Evolutionary conservation across 2,888 invertebrate genomes (phyloP), one percentile per base, ranked within the genome.

Genomic region (Caenorhabditis afra): DNA sequence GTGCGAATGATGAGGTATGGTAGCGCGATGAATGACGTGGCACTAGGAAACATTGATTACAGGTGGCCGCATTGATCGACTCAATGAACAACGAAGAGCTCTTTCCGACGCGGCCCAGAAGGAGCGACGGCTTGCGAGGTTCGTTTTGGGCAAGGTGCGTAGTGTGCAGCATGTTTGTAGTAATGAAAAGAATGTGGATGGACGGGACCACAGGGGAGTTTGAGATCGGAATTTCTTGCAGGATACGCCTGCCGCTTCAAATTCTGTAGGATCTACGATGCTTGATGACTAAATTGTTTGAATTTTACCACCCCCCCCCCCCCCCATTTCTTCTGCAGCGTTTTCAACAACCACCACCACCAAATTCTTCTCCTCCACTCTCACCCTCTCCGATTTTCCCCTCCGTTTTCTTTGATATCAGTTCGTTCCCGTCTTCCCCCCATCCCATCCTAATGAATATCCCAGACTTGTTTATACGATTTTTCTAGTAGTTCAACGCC

Each of bases 211-310:
- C n/a, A n/a, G n/a, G 20, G 41, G 22, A 3, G 7, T 7, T n/a
- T 41, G n/a, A n/a, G n/a, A n/a, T n/a, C n/a, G 37, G 14, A 8
- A 35, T 16, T 16, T 41, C 7, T 77, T 85, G 44, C 77, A 87
- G 87, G 87, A 81, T 87, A 87, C 74, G 86, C 87, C 10, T 87
- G 87, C 75, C 85, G 87, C 57, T 87, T 87, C 84, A 87, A 87
- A 78, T 87, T 87, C 79, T 87, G 87, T 77, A 85, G 87, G 35
- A 87, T 87, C 65, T 87, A 85, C 76, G 86, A 86, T 52, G 84
- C 86, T 23, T 85, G 64, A 80, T 49, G 50, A 52, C 16, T 12
- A 39, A 29, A 29, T 29, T 29, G 7, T 7, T 41, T 7, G 18
- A 39, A 58, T 50, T 55, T 47, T 59, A 55, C 23, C 29, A 16